Evolutionary conservation across 2,113 vertebrate genomes (phyloP), one percentile per base, ranked within the genome.

Genomic region (Coturnix japonica): DNA sequence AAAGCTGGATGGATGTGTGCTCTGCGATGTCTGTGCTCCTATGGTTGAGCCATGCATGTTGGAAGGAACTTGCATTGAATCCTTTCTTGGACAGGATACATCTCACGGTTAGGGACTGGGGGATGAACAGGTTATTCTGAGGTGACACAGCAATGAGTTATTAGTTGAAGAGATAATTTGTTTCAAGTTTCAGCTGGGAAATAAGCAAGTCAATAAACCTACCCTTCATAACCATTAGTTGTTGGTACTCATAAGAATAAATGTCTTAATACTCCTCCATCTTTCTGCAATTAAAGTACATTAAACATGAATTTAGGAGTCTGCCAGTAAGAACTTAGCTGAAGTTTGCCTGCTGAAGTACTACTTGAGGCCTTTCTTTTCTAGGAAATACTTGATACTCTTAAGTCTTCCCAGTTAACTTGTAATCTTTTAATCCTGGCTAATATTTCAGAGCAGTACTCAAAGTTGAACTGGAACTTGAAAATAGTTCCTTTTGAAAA

Each of bases 381-480:
- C 30, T 31, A 59, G n/a, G n/a, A 74, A 37, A 60, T 46, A 16
- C 23, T 33, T 44, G 37, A 75, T 72, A 49, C 41, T 67, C 30
- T 26, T 73, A 79, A 84, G 0, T 61, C 73, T 37, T 86, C 84
- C 8, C 46, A 57, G 73, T 84, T 90, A 93, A 75, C 14, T 90
- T 72, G 16, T 95, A 65, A 81, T 86, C 77, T 91, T 56, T 74
- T 91, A 90, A 93, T 94, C 59, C 46, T 65, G n/a, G 35, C 14
- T 82, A 59, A 60, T 87, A 66, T 92, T 87, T 71, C 13, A 25
- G 84, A 74, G 22, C 17, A 3, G 33, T 66, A 0, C 59, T 76
- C n/a, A 47, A 35, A 80, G 89, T 87, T 44, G 71, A 79, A 19
- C 67, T 85, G 71, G 23, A 85, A 47, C 9, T 61, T 64, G 21